A percentile compares a stretch with the other conserved stretches of the same genome.
Conservation (phyloP, 2,113 vertebrate genomes). For the Eidolon helvum region DNA sequence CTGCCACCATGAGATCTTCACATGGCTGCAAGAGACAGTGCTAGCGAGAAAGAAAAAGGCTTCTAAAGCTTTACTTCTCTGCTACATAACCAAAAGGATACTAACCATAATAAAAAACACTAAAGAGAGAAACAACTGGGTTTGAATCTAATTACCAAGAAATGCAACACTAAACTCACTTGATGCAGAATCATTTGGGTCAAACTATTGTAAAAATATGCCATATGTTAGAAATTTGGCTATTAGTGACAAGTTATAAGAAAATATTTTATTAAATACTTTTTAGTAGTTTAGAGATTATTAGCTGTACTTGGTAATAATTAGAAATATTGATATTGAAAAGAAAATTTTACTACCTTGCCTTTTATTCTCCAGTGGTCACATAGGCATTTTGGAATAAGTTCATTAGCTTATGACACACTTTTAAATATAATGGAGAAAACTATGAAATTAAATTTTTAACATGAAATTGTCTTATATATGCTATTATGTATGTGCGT, state of each 20-base stretch:
- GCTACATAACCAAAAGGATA: background rate
- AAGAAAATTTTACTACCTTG: background rate
- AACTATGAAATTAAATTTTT: background rate
- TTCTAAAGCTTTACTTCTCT: background rate
- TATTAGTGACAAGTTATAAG: background rate
- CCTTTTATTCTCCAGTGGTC: background rate
- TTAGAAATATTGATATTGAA: background rate
- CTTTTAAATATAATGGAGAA: slow-evolving; percentile 14
- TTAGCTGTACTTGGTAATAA: background rate
- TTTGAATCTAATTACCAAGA: slow-evolving; percentile 35
- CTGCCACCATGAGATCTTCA: background rate
- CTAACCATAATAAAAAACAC: background rate
- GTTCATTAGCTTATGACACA: background rate
- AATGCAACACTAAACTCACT: background rate
- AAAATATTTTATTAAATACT: background rate
- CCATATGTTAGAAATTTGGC: background rate
- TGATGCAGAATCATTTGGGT: background rate
- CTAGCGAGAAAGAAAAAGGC: background rate
- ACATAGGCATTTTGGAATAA: slow-evolving; percentile 20
- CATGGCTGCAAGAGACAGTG: background rate
- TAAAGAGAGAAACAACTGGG: background rate
- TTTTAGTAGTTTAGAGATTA: background rate
- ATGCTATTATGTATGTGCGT: background rate
- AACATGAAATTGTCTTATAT: background rate
- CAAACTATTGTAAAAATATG: background rate